Percentiles rank a stretch among this genome's conserved stretches.
Evolutionary conservation across 2,888 invertebrate genomes (phyloP).

Genomic region (Synergus itoensis): DNA sequence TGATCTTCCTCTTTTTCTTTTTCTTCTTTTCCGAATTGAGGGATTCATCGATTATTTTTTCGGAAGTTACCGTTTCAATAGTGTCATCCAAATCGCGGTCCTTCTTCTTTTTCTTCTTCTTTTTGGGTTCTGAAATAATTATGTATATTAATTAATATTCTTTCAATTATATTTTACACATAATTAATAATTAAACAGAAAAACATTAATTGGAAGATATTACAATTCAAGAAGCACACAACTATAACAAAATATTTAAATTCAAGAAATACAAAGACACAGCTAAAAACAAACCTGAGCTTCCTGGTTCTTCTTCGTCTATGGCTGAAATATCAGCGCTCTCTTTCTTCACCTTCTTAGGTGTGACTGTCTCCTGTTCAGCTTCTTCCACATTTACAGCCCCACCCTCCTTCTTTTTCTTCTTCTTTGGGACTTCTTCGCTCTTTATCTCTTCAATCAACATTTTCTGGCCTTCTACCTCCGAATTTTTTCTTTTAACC

Average conservation of each 20-base stretch:
- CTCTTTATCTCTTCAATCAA: constrained; percentile 73
- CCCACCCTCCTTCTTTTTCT: constrained; percentile 62
- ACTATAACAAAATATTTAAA: not conserved
- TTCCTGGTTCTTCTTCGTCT: constrained; percentile 48
- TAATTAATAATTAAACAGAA: constrained; percentile 20
- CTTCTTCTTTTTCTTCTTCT: constrained; percentile 78
- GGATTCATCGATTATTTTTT: constrained; percentile 31
- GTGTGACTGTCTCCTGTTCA: constrained; percentile 66
- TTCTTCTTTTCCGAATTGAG: constrained; percentile 61
- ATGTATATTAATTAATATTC: constrained; percentile 16
- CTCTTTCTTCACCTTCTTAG: constrained; percentile 59
- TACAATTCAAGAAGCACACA: too few species aligned
- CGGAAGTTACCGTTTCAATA: constrained; percentile 42
- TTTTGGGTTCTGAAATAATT: constrained; percentile 64
- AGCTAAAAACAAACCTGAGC: constrained; percentile 51
- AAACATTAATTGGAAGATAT: not conserved
- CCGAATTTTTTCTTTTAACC: constrained; percentile 82
- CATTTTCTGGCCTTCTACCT: constrained; percentile 74
- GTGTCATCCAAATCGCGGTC: constrained; percentile 58
- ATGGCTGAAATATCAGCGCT: constrained; percentile 52
- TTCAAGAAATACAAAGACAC: not conserved
- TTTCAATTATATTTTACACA: not conserved
- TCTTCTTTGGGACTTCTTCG: constrained; percentile 66
- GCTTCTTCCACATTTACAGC: constrained; percentile 57
- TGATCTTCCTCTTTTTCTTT: constrained; percentile 73